phyloP scores from a whole-genome alignment of 2,888 invertebrate genomes.

The Cryptops parisi region DNA sequence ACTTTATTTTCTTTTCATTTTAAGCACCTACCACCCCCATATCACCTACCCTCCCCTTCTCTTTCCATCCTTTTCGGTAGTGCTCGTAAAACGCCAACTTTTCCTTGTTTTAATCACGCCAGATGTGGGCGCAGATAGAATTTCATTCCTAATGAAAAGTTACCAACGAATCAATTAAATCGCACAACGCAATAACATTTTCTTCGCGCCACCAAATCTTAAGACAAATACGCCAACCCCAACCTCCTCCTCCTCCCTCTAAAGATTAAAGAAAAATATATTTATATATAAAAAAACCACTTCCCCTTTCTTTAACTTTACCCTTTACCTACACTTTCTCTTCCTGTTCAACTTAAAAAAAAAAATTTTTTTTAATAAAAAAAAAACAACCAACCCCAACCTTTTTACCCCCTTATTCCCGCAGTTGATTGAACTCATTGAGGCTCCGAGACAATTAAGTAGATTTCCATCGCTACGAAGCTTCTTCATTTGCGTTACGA shows the following conservation, averaged over 20 bases:
- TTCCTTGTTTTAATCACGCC: slow-evolving; percentile 12
- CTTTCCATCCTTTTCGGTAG: no score
- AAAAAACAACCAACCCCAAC: background rate
- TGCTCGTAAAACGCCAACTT: slow-evolving; percentile 7
- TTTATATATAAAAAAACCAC: no score
- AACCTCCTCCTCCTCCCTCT: background rate
- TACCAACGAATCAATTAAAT: slow-evolving; percentile 7
- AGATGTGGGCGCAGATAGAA: slow-evolving; percentile 8
- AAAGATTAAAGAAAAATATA: no score
- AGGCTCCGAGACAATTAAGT: slow-evolving; percentile 1
- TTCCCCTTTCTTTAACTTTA: no score
- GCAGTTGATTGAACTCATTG: slow-evolving; percentile 1
- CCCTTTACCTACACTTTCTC: no score
- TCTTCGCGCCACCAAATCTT: background rate
- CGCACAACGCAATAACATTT: slow-evolving; percentile 3
- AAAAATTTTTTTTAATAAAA: no score
- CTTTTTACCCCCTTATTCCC: background rate
- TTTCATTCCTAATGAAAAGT: slow-evolving; percentile 9
- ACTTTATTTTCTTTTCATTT: slow-evolving; percentile 11
- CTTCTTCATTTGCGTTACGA: background rate
- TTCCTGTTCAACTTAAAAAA: no score
- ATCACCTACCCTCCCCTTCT: no score
- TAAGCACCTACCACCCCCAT: background rate
- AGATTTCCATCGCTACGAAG: slow-evolving; percentile 2
- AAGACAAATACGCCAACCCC: slow-evolving; percentile 1